Evolutionary conservation across 2,797 vertebrate genomes (phyloP), one percentile per base, ranked within the genome.

Genomic region (Amphiprion clarkii): DNA sequence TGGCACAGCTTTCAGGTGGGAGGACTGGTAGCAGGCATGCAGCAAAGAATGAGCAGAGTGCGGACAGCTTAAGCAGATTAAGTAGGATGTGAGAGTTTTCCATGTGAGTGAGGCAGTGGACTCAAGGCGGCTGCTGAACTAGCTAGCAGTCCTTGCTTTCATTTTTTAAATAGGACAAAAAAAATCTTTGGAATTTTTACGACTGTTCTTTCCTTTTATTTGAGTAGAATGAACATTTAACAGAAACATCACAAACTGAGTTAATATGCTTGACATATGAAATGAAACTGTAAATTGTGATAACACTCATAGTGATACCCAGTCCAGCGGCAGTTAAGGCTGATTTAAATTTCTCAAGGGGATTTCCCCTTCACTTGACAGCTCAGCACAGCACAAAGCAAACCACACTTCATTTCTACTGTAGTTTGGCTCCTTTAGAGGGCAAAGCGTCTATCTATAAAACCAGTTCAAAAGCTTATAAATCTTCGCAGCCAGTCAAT

Each of bases 151-250:
- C 44, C 44, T 48, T 23, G 42, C 6, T 39, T 8, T 23, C 4
- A 44, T 4, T 19, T 55, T 67, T 61, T 31, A 49, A 48, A 46
- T 21, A 48, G 21, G 4, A 74, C 19, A 85, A 77, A 84, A 86
- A 39, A 27, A 53, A 53, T 53, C 51, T 13, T 25, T 53, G n/a
- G 23, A 25, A 27, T 48, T 49, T 73, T 67, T 63, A 59, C 23
- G 49, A 74, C 60, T 12, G 33, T 56, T 69, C 49, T 74, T 46
- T 78, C 17, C 21, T 76, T 88, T 88, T 88, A 87, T 86, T 87
- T 46, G 66, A 29, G 46, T 29, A n/a, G 76, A 53, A 88, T 68
- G 17, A 73, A 81, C 76, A 87, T 70, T 57, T 49, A 70, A 80
- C 77, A 85, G 23, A 76, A 61, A 73, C 25, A 62, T 19, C 49